Evolutionary conservation across 2,113 vertebrate species (phyloP), one percentile per base, ranked within the genome.

Genomic region (Poicephalus meyeri): DNA sequence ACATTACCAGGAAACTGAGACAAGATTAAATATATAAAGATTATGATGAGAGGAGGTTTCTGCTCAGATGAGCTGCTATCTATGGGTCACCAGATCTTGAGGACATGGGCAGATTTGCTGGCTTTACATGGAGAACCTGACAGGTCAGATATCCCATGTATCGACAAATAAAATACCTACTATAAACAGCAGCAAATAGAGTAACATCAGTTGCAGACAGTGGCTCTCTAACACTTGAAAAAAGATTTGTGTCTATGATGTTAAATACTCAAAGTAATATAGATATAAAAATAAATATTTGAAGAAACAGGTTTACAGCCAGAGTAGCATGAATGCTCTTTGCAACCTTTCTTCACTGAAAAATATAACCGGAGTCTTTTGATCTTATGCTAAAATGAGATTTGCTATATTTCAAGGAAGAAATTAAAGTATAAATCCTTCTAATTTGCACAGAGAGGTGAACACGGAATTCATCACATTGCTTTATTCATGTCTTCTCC

Each of bases 151-250:
- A 21, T 39, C 26, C 58, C 46, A 76, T 46, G 65, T 4, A 71
- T 25, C 24, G 29, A 41, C 18, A 53, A 49, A n/a, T 31, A 63
- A 66, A 58, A 58, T 7, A 58, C 16, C 16, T 9, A 29, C 23
- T 4, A 1, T 12, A 50, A 69, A 50, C 5, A 65, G 33, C 28
- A 86, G 53, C 35, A 69, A 49, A 90, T 35, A 42, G 17, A 68
- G 10, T 5, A 60, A 26, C 8, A 18, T 2, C 1, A 3, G 6
- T 10, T 46, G 33, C 0, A 2, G 10, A 26, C 20, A 70, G 58
- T 1, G 2, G 14, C 13, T 83, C 63, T 76, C 65, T 10, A 64
- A 68, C 33, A 55, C 8, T 25, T 41, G 21, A 26, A 64, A 78
- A 64, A 77, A 49, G 6, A 24, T 33, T 10, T 37, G 76, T 25